These are phyloP conservation scores for Nomada fabriciana DNA, from an alignment of 2,888 invertebrate species.

Conservation along the genomic window DNA sequence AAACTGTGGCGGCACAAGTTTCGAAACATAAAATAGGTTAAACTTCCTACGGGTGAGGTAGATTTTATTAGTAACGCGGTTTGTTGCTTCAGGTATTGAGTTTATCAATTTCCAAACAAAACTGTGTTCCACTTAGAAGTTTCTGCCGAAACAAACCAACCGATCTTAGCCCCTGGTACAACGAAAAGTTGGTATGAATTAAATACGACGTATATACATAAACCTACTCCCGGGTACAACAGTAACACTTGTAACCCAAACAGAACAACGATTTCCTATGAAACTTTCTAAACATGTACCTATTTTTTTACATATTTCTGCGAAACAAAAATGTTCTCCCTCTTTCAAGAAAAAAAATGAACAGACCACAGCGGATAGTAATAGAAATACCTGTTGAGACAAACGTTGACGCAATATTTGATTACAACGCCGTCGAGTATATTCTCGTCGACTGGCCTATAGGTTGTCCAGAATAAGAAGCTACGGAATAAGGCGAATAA, in stretches of 20 bases:
- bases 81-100: slow-evolving; percentile 4
- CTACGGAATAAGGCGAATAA: neutral
- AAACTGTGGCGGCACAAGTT: slow-evolving; percentile 9
- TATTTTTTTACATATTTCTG: no score
- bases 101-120: slow-evolving; percentile 15
- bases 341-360: no score
- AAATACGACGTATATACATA: neutral
- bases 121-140: neutral
- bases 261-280: neutral
- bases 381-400: neutral
- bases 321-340: no score
- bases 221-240: neutral
- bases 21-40: slow-evolving; percentile 25
- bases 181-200: neutral
- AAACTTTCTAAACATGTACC: no score
- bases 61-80: slow-evolving; percentile 28
- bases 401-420: neutral
- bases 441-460: neutral
- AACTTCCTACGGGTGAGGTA: slow-evolving; percentile 7
- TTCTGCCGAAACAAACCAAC: neutral
- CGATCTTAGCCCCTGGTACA: neutral
- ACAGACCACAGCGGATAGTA: no score
- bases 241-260: neutral
- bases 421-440: neutral
- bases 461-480: slow-evolving; percentile 16